A percentile compares a stretch with the other conserved stretches of the same genome.
These are phyloP conservation scores for Standfussiana lucernea DNA, from an alignment of 2,888 invertebrate species.

Conservation along the genomic window DNA sequence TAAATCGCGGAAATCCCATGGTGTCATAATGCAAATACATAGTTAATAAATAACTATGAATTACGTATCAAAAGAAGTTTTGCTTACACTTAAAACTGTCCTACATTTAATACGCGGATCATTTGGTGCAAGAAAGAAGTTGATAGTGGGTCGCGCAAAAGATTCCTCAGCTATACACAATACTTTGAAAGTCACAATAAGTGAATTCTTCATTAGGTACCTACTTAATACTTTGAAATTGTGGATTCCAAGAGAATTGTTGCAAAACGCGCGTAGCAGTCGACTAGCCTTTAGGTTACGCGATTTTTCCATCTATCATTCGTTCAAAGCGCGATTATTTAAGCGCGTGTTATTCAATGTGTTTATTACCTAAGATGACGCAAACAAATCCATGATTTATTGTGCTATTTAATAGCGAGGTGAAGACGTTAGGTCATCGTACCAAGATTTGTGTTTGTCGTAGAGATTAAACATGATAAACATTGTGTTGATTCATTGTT, in stretches of 20 bases:
- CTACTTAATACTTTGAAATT: neutral
- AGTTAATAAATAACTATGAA: too few species aligned
- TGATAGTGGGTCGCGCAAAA: too few species aligned
- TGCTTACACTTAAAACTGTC: too few species aligned
- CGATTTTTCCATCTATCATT: neutral
- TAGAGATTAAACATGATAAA: slow-evolving; percentile 12
- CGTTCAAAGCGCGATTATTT: neutral
- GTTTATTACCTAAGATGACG: slow-evolving; percentile 15
- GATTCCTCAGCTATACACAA: too few species aligned
- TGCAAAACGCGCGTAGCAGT: neutral
- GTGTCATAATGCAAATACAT: neutral
- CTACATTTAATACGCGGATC: too few species aligned
- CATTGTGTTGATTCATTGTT: slow-evolving; percentile 14
- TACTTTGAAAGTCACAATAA: too few species aligned
- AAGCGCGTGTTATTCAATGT: neutral
- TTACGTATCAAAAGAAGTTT: too few species aligned
- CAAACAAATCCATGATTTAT: slow-evolving; percentile 26
- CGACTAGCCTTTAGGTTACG: neutral
- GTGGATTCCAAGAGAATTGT: neutral
- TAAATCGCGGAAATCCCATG: slow-evolving; percentile 5
- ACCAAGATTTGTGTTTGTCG: slow-evolving; percentile 20
- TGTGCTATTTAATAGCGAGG: slow-evolving; percentile 16
- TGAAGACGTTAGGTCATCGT: slow-evolving; percentile 33
- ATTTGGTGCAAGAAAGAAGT: too few species aligned
- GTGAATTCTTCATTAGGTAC: too few species aligned